A percentile compares a stretch with the other conserved stretches of the same genome.
These are phyloP conservation scores for Lordiphosa mommai DNA, from an alignment of 1,140 invertebrate genomes.

Conservation along the genomic window DNA sequence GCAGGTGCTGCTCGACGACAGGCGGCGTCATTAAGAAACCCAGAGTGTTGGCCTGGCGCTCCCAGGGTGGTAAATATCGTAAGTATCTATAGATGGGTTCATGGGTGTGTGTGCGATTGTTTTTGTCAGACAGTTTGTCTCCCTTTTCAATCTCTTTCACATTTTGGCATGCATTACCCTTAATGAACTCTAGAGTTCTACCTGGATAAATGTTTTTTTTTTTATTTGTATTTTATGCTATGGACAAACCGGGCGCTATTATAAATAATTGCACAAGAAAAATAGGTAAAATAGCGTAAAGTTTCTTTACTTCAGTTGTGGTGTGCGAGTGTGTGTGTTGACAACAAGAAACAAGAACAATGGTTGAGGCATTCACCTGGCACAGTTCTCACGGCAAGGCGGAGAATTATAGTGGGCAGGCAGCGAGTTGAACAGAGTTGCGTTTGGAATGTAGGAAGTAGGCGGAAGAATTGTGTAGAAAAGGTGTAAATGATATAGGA, in stretches of 20 bases:
- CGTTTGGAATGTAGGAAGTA: neutral
- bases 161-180: constrained; percentile 73
- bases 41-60: neutral
- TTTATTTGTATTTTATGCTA: constrained; percentile 2
- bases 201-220: constrained; percentile 39
- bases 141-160: constrained; percentile 23
- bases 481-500: no score
- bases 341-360: constrained; percentile 42
- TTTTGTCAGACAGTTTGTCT: constrained; percentile 57
- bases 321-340: neutral
- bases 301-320: constrained; percentile 30
- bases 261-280: constrained; percentile 76
- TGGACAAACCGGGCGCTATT: constrained; percentile 51
- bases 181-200: constrained; percentile 62
- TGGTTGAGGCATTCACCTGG: constrained; percentile 50
- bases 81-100: constrained; percentile 19
- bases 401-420: constrained; percentile 31
- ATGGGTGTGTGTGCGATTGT: constrained; percentile 6
- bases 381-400: constrained; percentile 60
- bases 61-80: neutral
- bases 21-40: constrained; percentile 46
- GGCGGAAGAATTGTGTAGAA: no score
- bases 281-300: constrained; percentile 57
- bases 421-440: constrained; percentile 21
- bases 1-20: constrained; percentile 58